Conservation (phyloP, 2,113 vertebrate species). For the Asarcornis scutulata region DNA sequence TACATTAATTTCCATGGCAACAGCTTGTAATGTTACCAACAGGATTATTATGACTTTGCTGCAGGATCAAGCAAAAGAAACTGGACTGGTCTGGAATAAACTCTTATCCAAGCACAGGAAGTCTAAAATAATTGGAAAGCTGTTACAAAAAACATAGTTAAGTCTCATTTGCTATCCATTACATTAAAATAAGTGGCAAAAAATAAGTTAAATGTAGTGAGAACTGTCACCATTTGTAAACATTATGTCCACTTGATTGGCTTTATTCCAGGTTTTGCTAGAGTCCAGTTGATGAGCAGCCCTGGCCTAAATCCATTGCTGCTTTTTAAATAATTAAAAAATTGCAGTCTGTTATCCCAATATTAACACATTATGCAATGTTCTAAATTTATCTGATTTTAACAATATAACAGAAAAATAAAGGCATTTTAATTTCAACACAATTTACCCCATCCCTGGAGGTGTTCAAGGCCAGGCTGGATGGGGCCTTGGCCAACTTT, state of each 20-base stretch:
- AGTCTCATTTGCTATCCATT: neutral
- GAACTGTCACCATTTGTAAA: neutral
- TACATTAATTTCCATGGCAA: slow-evolving; percentile 69
- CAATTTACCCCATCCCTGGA: neutral
- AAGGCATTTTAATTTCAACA: neutral
- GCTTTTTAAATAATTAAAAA: slow-evolving; percentile 57
- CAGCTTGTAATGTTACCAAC: slow-evolving; percentile 46
- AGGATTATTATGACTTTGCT: slow-evolving; percentile 49
- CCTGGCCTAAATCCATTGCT: slow-evolving; percentile 5
- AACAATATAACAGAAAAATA: neutral
- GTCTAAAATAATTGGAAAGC: slow-evolving; percentile 1
- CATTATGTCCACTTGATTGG: neutral
- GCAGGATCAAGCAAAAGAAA: slow-evolving; percentile 54
- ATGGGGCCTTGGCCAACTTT: too few relatives aligned
- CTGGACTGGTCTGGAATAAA: slow-evolving; percentile 6
- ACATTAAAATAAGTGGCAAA: neutral
- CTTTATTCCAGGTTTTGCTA: slow-evolving; percentile 15
- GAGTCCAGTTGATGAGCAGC: neutral
- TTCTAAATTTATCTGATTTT: neutral
- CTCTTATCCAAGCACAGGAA: neutral
- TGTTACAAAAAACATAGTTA: neutral
- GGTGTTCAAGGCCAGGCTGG: too few relatives aligned
- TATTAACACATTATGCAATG: neutral
- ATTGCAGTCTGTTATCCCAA: neutral
- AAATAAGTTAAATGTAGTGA: neutral